Evolutionary conservation across 92 coral and sea anemone genomes (phyloP), one percentile per base, ranked within the genome.

Genomic region (Porites lobata): DNA sequence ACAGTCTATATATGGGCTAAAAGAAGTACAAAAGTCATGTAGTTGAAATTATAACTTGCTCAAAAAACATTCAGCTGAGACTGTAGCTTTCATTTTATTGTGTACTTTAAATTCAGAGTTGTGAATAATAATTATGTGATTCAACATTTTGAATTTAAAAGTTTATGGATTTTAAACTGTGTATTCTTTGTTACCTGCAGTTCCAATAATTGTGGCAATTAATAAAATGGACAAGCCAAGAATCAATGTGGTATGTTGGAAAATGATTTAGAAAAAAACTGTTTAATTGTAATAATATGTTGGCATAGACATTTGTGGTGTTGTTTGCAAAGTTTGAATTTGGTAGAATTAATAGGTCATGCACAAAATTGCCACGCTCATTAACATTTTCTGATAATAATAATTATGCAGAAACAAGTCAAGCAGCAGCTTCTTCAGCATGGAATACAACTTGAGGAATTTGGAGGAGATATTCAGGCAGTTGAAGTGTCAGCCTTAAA

Each of bases 401-500:
- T 18, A 11, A n/a, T 81, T 29, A 18, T 75, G 18, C 73, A 96
- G 99, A 84, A 94, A 15, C 92, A 90, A 65, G 90, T 92, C n/a
- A 97, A 94, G 71, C 90, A 94, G 63, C 98, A 97, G 92, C 98
- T 97, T 58, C 93, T 97, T 0, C 91, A 94, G 11, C 94, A 96
- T 82, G 96, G 98, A 64, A 78, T 97, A 38, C 99, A 97, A 79
- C 85, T 97, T n/a, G 99, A 97, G 85, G 99, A 97, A 80, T 97
- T 92, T 89, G 99, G 99, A 12, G 99, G 99, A 13, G 99, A 97
- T 69, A 92, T 97, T 7, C 99, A 97, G 63, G 83, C 96, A 9
- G 98, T 97, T 10, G 98, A 94, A 79, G 92, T 97, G 63, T 97
- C 99, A 19, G 99, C 99, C 20, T 80, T 96, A 57, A 94, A 85